phyloP scores from a whole-genome alignment of 2,113 vertebrate species.

The Psittacara wagleri region DNA sequence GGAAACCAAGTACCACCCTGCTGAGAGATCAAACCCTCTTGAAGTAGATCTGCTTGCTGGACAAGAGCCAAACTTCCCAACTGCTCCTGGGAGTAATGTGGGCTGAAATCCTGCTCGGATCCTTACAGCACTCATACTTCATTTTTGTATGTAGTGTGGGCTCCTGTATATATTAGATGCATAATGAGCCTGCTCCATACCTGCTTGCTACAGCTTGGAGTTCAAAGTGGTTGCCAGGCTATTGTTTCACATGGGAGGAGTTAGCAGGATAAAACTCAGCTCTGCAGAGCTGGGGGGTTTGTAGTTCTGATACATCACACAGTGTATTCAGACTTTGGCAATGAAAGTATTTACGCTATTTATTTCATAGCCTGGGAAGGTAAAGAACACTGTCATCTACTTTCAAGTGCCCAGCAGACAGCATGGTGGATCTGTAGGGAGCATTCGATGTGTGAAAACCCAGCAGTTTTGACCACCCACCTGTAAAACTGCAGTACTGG shows the following conservation, averaged over 20 bases:
- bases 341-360: neutral
- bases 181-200: neutral
- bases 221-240: fast-evolving
- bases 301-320: neutral
- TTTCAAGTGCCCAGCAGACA: neutral
- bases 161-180: neutral
- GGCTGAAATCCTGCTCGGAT: neutral
- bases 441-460: neutral
- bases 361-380: neutral
- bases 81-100: neutral
- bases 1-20: neutral
- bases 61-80: neutral
- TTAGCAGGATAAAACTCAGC: neutral
- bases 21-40: neutral
- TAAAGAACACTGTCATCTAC: neutral
- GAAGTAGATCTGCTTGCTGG: neutral
- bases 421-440: neutral
- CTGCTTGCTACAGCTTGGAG: neutral
- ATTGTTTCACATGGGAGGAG: neutral
- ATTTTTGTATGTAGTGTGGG: neutral
- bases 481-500: neutral
- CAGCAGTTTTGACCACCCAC: neutral
- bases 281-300: neutral
- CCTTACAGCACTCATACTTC: neutral
- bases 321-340: neutral